Base-by-base conservation (phyloP, 2,113 vertebrate genomes). In the Syngnathus floridae region DNA sequence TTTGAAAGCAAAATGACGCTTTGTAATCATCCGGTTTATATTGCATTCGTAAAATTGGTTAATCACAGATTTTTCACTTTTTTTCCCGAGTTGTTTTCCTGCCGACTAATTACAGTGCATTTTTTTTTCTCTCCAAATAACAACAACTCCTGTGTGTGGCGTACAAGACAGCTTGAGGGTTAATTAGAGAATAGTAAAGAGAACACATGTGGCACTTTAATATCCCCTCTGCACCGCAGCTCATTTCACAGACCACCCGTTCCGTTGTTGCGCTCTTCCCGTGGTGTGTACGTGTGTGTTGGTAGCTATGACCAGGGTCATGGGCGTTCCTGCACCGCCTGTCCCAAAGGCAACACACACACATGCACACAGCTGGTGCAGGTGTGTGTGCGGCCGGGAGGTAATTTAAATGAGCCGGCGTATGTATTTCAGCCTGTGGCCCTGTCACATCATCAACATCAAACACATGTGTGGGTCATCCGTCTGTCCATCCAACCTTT, bases 111-210 rank as follows among this genome's bases (percentile, higher is more conserved):
- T 56, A 35, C 54, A 35, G 31, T 16, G 54, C 54, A 35, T 35
- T 26, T 35, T 35, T 35, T 56, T 9, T 10, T 16, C 31, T 31
- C 13, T 1, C 26, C 35, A 56, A 56, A 56, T 56, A 56, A 56
- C 54, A 13, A 13, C 52, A 56, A 56, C 26, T 35, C 54, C 54
- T 56, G 54, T 36, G 54, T 35, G 54, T 56, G 26, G 54, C 7
- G 26, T 56, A 71, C 78, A 74, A 77, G 75, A 86, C 84, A 85
- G 87, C 87, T 86, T 84, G 83, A 82, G 85, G 87, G 85, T 86
- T 88, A 88, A 88, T 88, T 88, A 88, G 87, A 72, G 85, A 81
- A 88, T 88, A 80, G 87, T 86, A 88, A 88, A 88, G 84, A 88
- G 85, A 84, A 80, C 84, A 88, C 87, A 88, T 88, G 87, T 87